Conservation (phyloP, 2,888 invertebrate species). For the Cryptocheilus praepositus region DNA sequence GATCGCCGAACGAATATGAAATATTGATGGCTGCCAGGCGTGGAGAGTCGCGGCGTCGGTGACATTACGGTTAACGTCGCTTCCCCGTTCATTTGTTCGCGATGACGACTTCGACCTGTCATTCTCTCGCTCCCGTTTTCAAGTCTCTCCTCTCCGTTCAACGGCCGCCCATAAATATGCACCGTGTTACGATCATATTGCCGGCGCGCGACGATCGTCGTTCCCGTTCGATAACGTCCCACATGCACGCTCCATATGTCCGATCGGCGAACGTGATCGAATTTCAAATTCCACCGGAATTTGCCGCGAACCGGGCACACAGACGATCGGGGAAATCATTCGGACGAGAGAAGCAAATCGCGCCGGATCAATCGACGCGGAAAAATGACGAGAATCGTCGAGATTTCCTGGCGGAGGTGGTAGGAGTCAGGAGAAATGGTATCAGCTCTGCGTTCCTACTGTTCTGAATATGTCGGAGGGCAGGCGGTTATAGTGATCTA, state of each 20-base stretch:
- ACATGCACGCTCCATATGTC: conserved; percentile 35
- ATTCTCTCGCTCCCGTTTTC: background rate
- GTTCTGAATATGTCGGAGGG: too few species aligned
- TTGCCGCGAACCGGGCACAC: conserved; percentile 29
- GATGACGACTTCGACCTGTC: conserved; percentile 46
- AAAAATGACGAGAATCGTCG: too few species aligned
- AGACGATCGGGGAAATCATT: conserved; percentile 26
- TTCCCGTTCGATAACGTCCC: conserved; percentile 37
- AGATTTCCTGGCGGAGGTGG: too few species aligned
- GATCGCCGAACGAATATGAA: conserved; percentile 40
- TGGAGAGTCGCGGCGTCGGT: conserved; percentile 14
- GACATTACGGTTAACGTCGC: conserved; percentile 21
- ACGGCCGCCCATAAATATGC: conserved; percentile 52
- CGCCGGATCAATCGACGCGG: too few species aligned
- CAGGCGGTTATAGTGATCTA: too few species aligned
- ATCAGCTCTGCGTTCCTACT: too few species aligned
- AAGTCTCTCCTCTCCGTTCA: too few species aligned
- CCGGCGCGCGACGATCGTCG: conserved; percentile 34
- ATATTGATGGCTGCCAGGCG: conserved; percentile 47
- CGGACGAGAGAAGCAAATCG: conserved; percentile 22
- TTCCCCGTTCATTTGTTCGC: conserved; percentile 49
- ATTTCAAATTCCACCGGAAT: conserved; percentile 52
- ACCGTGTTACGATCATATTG: conserved; percentile 49
- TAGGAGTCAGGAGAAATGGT: too few species aligned
- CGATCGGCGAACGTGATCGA: conserved; percentile 49